These are phyloP conservation scores for Phortica okadai DNA, from an alignment of 2,888 invertebrate species.

Conservation along the genomic window DNA sequence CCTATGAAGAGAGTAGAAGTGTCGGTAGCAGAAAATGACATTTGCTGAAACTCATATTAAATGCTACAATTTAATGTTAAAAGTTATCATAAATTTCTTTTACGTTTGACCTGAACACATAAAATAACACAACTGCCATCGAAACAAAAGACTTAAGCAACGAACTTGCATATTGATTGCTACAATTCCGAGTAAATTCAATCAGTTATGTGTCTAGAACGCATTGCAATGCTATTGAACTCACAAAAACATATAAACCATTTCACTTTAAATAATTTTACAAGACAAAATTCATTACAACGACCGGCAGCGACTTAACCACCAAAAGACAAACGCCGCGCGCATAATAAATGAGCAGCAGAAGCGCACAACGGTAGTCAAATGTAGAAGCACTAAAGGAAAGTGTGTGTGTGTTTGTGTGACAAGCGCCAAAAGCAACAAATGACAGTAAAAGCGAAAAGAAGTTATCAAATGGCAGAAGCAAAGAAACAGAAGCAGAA, in stretches of 20 bases:
- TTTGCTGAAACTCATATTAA: too few species aligned
- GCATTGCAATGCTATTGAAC: not conserved
- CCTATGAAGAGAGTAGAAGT: too few species aligned
- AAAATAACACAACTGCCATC: not conserved
- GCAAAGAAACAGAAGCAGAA: not conserved
- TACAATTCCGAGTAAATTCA: not conserved
- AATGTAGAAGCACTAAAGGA: slow-evolving; percentile 5
- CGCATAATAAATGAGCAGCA: slow-evolving; percentile 25
- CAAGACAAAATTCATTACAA: not conserved
- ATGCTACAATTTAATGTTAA: too few species aligned
- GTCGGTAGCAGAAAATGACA: too few species aligned
- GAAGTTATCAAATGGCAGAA: slow-evolving; percentile 6
- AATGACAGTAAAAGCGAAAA: not conserved
- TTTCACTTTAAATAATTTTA: not conserved
- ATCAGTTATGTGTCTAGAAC: not conserved
- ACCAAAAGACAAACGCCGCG: slow-evolving; percentile 15
- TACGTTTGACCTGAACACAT: not conserved
- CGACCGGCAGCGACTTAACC: not conserved
- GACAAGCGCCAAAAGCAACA: slow-evolving; percentile 9
- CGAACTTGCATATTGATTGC: slow-evolving; percentile 41
- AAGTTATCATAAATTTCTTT: not conserved
- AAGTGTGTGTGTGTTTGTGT: not conserved
- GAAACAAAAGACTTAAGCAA: slow-evolving; percentile 55
- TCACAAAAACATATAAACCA: slow-evolving; percentile 4
- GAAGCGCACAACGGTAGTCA: slow-evolving; percentile 15